Conservation (phyloP, 2,888 invertebrate genomes). For the Uloborus plumipes region DNA sequence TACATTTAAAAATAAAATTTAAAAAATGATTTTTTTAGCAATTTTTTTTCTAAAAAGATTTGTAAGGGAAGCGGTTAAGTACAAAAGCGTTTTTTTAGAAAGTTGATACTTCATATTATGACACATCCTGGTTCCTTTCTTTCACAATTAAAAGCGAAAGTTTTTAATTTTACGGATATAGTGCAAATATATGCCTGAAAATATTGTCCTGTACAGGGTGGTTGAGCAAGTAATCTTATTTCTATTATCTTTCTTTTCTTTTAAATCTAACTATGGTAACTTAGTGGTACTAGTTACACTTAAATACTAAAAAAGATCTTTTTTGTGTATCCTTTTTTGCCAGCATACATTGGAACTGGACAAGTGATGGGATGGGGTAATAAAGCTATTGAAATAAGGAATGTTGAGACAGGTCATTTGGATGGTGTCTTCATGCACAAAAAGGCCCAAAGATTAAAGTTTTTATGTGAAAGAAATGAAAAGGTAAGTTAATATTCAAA, state of each 20-base stretch:
- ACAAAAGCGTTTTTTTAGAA: too few relatives aligned
- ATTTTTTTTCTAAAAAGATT: too few relatives aligned
- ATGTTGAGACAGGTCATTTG: slow-evolving; percentile 98
- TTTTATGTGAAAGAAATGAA: slow-evolving; percentile 99
- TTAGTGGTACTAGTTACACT: background rate
- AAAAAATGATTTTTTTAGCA: too few relatives aligned
- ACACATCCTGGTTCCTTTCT: too few relatives aligned
- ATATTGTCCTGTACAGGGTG: too few relatives aligned
- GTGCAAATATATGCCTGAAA: too few relatives aligned
- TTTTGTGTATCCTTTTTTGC: background rate
- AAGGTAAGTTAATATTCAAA: slow-evolving; percentile 77
- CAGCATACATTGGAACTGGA: slow-evolving; percentile 97
- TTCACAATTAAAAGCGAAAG: too few relatives aligned
- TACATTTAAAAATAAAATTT: too few relatives aligned
- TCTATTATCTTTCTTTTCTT: background rate
- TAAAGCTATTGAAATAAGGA: slow-evolving; percentile 99
- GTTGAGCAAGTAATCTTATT: background rate
- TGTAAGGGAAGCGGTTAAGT: too few relatives aligned
- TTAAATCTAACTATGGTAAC: too few relatives aligned
- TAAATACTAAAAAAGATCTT: background rate
- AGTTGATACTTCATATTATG: too few relatives aligned
- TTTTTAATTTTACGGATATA: too few relatives aligned
- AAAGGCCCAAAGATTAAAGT: slow-evolving; percentile 99
- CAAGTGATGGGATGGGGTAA: slow-evolving; percentile 99
- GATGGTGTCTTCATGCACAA: slow-evolving; percentile 99